phyloP scores from a whole-genome alignment of 2,113 vertebrate species.

The Urocitellus parryii region DNA sequence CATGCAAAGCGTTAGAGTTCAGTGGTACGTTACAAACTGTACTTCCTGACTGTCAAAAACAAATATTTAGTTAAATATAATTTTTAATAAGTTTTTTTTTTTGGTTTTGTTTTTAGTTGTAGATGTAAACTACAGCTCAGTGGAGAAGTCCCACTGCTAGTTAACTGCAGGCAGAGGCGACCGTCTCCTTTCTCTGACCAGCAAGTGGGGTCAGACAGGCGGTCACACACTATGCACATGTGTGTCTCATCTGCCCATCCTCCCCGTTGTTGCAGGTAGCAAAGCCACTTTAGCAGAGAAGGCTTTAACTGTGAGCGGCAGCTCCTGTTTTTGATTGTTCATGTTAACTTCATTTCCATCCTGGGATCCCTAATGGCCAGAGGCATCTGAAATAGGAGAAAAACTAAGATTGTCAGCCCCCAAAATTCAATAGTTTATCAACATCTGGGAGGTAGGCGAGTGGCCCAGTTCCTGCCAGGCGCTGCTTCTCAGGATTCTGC shows the following conservation, averaged over 20 bases:
- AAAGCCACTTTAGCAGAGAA: not conserved
- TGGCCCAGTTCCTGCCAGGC: accelerated
- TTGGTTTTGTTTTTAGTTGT: no score
- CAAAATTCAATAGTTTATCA: no score
- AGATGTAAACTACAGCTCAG: no score
- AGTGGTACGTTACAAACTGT: not conserved
- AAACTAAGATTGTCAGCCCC: not conserved
- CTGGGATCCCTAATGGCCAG: not conserved
- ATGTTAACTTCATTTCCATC: not conserved
- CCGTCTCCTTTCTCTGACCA: not conserved
- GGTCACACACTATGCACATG: accelerated
- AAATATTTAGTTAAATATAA: not conserved
- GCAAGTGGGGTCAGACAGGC: not conserved
- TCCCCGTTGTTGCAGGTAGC: not conserved
- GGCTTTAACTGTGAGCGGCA: accelerated
- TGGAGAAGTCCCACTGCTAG: not conserved
- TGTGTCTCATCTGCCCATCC: not conserved
- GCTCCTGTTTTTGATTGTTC: not conserved
- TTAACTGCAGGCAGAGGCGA: not conserved
- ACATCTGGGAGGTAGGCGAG: not conserved
- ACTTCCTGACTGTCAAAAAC: not conserved
- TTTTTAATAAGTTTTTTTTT: no score
- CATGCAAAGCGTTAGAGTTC: not conserved
- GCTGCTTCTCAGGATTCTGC: not conserved
- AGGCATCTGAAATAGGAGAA: not conserved